Base-by-base conservation (phyloP, 2,797 vertebrate genomes). In the Lutjanus argentimaculatus region DNA sequence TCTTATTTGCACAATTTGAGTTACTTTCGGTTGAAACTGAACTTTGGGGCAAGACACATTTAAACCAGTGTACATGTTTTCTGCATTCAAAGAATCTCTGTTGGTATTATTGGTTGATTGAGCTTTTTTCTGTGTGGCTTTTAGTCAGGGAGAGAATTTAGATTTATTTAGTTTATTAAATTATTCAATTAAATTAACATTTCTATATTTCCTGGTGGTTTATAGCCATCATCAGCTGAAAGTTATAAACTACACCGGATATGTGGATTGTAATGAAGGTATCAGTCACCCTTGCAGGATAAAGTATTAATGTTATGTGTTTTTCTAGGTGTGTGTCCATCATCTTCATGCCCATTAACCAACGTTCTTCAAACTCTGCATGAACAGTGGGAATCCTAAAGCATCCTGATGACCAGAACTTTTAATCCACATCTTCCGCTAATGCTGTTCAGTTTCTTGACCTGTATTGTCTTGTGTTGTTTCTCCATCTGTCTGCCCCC, bases 401-500 rank as follows among this genome's bases (percentile, higher is more conserved):
- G 52, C 16, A 45, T 61, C 46, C 58, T 46, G 42, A 64, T 46
- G 36, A 51, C 71, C 48, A 30, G 45, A 15, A 2, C 52, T 76
- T 43, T 65, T 6, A 36, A 42, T 42, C 45, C 42, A 40, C 19
- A 53, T 56, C 48, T 55, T 19, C 59, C 16, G 73, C 30, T 88
- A 74, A 84, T 79, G 74, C 79, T 90, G 85, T 88, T 67, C 67
- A 94, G 22, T 42, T 8, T 70, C 70, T 95, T 97, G 94, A 96
- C 94, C 93, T 93, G 56, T 96, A 73, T 96, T 95, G 89, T 96
- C 84, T 90, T 93, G 52, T 96, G 76, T 96, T 95, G 91, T 97
- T 86, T 94, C 94, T 94, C 95, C 93, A 94, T 85, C 94, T 97
- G 95, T 96, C 95, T 96, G 71, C 95, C 94, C 95, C 92, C 70